These are phyloP conservation scores for Drosophila yakuba DNA, from an alignment of 1,140 invertebrate species.

Conservation along the genomic window DNA sequence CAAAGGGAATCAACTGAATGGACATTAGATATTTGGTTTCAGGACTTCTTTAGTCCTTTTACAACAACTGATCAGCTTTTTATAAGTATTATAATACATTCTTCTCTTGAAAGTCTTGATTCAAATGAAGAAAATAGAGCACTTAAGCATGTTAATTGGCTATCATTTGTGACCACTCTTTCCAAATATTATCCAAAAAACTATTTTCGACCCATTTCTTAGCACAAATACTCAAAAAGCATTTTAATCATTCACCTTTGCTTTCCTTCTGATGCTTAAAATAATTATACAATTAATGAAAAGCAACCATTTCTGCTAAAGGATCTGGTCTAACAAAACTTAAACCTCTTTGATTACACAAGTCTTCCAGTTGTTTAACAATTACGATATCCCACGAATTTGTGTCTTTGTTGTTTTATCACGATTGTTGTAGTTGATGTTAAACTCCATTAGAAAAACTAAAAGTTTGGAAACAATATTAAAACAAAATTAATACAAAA, in stretches of 20 bases:
- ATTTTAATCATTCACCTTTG: background rate
- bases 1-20: no score
- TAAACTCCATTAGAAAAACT: background rate
- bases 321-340: no score
- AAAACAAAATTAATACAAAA: no score
- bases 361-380: no score
- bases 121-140: background rate
- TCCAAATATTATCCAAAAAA: background rate
- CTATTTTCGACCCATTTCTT: background rate
- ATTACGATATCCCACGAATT: no score
- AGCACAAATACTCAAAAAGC: slow-evolving; percentile 3
- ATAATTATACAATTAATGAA: no score
- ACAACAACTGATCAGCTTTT: background rate
- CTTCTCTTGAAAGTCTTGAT: background rate
- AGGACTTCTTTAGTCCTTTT: background rate
- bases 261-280: background rate
- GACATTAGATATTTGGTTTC: background rate
- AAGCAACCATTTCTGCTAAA: no score
- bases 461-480: background rate
- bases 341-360: no score
- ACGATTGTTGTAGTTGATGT: no score
- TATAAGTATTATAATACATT: background rate
- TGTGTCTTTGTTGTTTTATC: no score
- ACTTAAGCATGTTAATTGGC: no score
- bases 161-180: background rate